These are phyloP conservation scores for Branchellion lobata DNA, from an alignment of 2,888 invertebrate species.

Conservation along the genomic window DNA sequence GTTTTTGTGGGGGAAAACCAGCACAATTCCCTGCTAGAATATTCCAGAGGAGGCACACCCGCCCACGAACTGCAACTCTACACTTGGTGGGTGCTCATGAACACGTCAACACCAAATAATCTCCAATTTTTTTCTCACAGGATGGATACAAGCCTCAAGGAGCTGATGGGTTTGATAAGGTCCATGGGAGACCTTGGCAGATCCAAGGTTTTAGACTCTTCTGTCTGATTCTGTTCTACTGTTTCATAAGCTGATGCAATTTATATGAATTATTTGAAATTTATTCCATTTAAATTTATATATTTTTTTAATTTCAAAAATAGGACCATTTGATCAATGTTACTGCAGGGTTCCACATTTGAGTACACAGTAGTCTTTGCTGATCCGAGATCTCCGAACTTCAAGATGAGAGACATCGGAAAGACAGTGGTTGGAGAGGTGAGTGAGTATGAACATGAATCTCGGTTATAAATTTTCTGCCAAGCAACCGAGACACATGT, in stretches of 20 bases:
- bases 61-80: constrained; percentile 96
- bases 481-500: too few species aligned
- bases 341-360: constrained; percentile 88
- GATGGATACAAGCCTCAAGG: constrained; percentile 87
- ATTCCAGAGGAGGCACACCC: constrained; percentile 85
- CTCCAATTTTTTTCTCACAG: too few species aligned
- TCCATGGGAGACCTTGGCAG: constrained; percentile 92
- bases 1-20: constrained; percentile 67
- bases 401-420: constrained; percentile 85
- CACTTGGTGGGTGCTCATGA: constrained; percentile 75
- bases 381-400: constrained; percentile 60
- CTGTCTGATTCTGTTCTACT: neutral
- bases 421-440: constrained; percentile 74
- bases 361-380: constrained; percentile 78
- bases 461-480: neutral
- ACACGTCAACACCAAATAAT: neutral
- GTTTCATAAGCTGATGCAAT: too few species aligned
- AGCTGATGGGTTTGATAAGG: constrained; percentile 88
- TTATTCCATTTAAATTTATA: too few species aligned
- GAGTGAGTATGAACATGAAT: constrained; percentile 11
- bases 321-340: too few species aligned
- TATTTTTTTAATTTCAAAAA: too few species aligned
- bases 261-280: too few species aligned
- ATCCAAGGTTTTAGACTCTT: constrained; percentile 61
- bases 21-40: constrained; percentile 87